A percentile compares a stretch with the other conserved stretches of the same genome.
phyloP scores from a whole-genome alignment of 1,140 invertebrate species.

The Maniola jurtina region DNA sequence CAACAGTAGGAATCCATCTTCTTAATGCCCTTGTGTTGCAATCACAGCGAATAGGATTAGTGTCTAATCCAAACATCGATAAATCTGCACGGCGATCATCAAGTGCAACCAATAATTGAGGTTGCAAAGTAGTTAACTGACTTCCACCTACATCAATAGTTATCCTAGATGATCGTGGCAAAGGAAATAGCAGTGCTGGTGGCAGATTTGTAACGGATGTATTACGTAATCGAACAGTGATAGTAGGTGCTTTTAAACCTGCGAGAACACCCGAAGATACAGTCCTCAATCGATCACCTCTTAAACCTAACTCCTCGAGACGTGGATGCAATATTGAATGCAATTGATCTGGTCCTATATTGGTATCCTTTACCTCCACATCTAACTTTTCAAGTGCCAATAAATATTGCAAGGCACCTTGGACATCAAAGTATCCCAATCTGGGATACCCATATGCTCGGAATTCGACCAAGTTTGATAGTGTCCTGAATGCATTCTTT shows the following conservation, averaged over 20 bases:
- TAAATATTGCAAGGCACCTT: slow-evolving; percentile 87
- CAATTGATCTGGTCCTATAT: slow-evolving; percentile 90
- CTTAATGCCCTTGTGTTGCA: slow-evolving; percentile 89
- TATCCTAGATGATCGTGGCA: slow-evolving; percentile 92
- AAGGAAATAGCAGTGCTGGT: slow-evolving; percentile 89
- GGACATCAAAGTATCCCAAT: slow-evolving; percentile 90
- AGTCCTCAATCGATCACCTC: slow-evolving; percentile 86
- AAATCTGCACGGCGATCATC: slow-evolving; percentile 89
- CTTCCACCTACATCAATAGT: slow-evolving; percentile 88
- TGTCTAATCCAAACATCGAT: slow-evolving; percentile 84
- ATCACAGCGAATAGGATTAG: slow-evolving; percentile 91
- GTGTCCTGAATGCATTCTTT: slow-evolving; percentile 87
- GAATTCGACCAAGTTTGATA: slow-evolving; percentile 85
- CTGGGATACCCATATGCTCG: slow-evolving; percentile 87
- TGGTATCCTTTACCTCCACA: slow-evolving; percentile 91
- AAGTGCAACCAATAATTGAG: slow-evolving; percentile 87
- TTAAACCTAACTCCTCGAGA: slow-evolving; percentile 85
- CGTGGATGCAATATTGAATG: slow-evolving; percentile 88
- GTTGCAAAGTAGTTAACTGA: slow-evolving; percentile 85
- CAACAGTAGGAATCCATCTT: slow-evolving; percentile 84
- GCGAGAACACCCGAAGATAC: slow-evolving; percentile 90
- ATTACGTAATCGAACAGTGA: slow-evolving; percentile 87
- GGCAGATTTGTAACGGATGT: slow-evolving; percentile 89
- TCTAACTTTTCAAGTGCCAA: slow-evolving; percentile 85
- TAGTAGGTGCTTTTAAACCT: slow-evolving; percentile 84